Conservation (phyloP, 1,140 invertebrate genomes). For the Cardiocondyla obscurior region DNA sequence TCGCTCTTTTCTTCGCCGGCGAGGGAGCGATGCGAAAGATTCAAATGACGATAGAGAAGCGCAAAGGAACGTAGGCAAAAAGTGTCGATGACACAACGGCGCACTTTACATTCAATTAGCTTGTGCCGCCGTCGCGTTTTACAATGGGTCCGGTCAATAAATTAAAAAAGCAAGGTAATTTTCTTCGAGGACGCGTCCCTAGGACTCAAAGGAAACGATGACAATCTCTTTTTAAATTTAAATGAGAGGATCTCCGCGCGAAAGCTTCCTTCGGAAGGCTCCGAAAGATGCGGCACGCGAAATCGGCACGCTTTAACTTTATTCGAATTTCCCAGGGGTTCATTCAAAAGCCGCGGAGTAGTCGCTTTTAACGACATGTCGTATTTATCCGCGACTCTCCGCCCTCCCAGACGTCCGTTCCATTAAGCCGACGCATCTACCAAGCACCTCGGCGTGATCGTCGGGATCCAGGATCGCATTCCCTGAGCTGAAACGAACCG, state of each 20-base stretch:
- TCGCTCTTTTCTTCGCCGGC: slow-evolving; percentile 42
- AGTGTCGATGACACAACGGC: slow-evolving; percentile 28
- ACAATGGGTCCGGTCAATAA: background rate
- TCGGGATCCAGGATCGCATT: slow-evolving; percentile 24
- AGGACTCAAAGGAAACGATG: background rate
- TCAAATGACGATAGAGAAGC: slow-evolving; percentile 37
- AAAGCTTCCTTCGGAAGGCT: too few species aligned
- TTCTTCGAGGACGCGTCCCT: background rate
- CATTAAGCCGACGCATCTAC: slow-evolving; percentile 28
- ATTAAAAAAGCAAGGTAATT: too few species aligned
- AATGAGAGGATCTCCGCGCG: background rate
- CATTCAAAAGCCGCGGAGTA: background rate
- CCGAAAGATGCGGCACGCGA: too few species aligned
- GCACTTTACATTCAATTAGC: slow-evolving; percentile 36
- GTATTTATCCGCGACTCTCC: background rate
- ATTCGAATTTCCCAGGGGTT: background rate
- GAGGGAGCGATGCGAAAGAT: slow-evolving; percentile 37
- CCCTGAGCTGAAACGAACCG: slow-evolving; percentile 51
- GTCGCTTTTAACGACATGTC: slow-evolving; percentile 28
- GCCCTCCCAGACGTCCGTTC: background rate
- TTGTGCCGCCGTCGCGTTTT: background rate
- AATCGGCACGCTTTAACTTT: slow-evolving; percentile 45
- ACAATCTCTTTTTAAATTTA: background rate
- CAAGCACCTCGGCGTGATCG: slow-evolving; percentile 7
- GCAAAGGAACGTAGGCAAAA: slow-evolving; percentile 30